phyloP scores from a whole-genome alignment of 2,113 vertebrate genomes.

The Clarias macrocephalus region DNA sequence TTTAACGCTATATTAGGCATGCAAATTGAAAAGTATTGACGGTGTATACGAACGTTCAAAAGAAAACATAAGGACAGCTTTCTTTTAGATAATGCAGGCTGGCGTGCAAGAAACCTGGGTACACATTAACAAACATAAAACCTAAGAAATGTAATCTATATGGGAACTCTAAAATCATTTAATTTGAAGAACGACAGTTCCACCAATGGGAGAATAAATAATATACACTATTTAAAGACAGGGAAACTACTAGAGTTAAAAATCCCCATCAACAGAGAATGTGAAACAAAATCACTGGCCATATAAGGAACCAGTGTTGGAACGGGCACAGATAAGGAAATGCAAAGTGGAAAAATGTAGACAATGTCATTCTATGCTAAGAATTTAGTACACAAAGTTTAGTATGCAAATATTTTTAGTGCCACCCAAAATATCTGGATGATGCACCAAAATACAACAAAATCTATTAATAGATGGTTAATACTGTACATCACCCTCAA shows the following conservation, averaged over 20 bases:
- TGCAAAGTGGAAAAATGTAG: too few species aligned
- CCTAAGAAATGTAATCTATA: background rate
- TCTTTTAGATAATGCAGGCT: background rate
- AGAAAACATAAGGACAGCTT: background rate
- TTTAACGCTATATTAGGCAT: background rate
- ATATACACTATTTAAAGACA: background rate
- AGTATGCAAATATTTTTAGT: too few species aligned
- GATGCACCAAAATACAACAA: background rate
- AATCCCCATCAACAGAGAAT: background rate
- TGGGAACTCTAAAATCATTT: background rate
- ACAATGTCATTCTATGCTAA: too few species aligned
- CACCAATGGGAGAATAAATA: background rate
- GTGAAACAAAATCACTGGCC: background rate
- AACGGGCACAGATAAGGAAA: too few species aligned
- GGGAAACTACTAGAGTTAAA: background rate
- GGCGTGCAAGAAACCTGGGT: background rate
- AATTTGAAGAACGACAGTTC: background rate
- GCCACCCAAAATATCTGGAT: background rate
- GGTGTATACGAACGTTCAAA: background rate
- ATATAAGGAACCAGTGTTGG: too few species aligned
- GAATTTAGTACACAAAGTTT: too few species aligned
- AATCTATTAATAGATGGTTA: too few species aligned
- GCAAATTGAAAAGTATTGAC: background rate
- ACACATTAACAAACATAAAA: background rate
- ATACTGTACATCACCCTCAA: too few species aligned